These are phyloP conservation scores for Accipiter virgatus DNA, from an alignment of 2,113 vertebrate species.

Conservation along the genomic window DNA sequence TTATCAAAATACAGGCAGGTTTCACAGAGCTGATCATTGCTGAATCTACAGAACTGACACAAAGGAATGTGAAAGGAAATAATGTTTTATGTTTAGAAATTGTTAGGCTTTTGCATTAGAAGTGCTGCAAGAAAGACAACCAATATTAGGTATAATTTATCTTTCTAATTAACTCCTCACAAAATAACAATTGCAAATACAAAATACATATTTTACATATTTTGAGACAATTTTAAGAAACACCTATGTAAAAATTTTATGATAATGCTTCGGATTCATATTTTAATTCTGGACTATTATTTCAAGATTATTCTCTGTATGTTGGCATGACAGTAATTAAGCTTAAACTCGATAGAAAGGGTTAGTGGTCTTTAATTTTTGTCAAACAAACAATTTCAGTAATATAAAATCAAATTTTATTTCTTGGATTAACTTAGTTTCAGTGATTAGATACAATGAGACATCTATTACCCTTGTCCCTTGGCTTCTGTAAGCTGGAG, in stretches of 20 bases:
- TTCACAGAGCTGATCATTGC: not conserved
- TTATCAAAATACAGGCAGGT: not conserved
- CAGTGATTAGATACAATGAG: not conserved
- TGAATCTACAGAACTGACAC: not conserved
- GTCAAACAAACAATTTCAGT: not conserved
- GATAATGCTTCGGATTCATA: not conserved
- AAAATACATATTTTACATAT: not conserved
- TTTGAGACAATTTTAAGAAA: not conserved
- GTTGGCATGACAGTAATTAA: not conserved
- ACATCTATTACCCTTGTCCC: not conserved
- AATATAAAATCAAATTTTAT: not conserved
- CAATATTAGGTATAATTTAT: not conserved
- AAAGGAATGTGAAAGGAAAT: not conserved
- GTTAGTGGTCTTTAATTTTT: not conserved
- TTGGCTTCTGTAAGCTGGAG: not conserved
- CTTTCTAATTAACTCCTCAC: not conserved
- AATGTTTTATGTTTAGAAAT: not conserved
- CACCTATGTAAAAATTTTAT: not conserved
- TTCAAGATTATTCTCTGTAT: not conserved
- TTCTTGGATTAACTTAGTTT: not conserved
- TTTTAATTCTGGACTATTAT: not conserved
- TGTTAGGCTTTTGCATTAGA: not conserved
- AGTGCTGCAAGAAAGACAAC: fast-evolving
- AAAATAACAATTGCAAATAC: not conserved
- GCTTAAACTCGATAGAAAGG: not conserved